Percentiles rank a stretch among this genome's conserved stretches.
Evolutionary conservation across 1,140 invertebrate genomes (phyloP).

Genomic region (Drosophila cardini): DNA sequence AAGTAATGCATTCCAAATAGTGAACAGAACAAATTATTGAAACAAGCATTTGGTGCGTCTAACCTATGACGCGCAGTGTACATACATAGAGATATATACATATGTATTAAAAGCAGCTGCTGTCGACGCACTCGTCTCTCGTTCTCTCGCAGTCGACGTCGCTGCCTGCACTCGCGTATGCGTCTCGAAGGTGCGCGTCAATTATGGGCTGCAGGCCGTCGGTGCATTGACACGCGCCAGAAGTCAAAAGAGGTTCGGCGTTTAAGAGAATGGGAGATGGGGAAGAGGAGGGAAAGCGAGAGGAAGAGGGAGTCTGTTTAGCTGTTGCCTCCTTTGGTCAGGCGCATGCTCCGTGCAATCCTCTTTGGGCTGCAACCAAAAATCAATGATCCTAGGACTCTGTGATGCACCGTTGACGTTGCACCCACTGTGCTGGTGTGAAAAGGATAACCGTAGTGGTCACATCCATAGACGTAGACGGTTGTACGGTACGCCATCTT

Average conservation of each 20-base stretch:
- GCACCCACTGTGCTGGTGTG: slow-evolving; percentile 29
- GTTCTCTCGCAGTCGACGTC: slow-evolving; percentile 19
- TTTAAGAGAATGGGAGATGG: too few relatives aligned
- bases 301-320: slow-evolving; percentile 29
- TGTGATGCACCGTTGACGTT: slow-evolving; percentile 17
- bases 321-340: slow-evolving; percentile 36
- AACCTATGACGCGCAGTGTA: too few relatives aligned
- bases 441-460: slow-evolving; percentile 61
- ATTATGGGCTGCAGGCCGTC: slow-evolving; percentile 50
- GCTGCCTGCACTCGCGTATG: slow-evolving; percentile 14
- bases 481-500: slow-evolving; percentile 69
- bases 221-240: slow-evolving; percentile 79
- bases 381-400: slow-evolving; percentile 71
- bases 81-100: slow-evolving; percentile 1
- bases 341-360: slow-evolving; percentile 48
- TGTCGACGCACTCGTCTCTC: slow-evolving; percentile 46
- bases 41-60: too few relatives aligned
- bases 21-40: too few relatives aligned
- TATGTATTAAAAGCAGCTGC: slow-evolving; percentile 63
- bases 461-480: slow-evolving; percentile 29
- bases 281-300: not conserved
- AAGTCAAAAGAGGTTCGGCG: slow-evolving; percentile 13
- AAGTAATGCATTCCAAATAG: too few relatives aligned
- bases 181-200: slow-evolving; percentile 57
- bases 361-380: slow-evolving; percentile 28